Evolutionary conservation across 2,888 invertebrate genomes (phyloP), one percentile per base, ranked within the genome.

Genomic region (Mimas tiliae): DNA sequence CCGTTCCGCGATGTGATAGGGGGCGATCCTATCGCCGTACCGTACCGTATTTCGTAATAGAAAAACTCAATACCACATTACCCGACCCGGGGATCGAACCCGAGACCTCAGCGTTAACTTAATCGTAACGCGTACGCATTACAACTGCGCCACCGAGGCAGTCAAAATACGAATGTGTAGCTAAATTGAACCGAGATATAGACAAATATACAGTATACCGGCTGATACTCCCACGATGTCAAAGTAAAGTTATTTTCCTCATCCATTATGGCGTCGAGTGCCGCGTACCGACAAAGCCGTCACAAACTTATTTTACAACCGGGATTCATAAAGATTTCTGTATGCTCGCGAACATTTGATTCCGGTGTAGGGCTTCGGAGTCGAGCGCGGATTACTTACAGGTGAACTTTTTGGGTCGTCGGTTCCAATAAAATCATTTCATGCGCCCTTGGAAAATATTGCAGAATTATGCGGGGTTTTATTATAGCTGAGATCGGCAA

Each of bases 231-330:
- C 14, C 34, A n/a, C n/a, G 19, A 19, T 19, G n/a, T 53, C 7
- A 53, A 53, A 34, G 8, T 33, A 53, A 53, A 53, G n/a, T 34
- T 53, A 53, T 53, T 53, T 53, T 33, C 53, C 53, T 33, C n/a
- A 53, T 53, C 53, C 52, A 52, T 52, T 52, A 52, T 27, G 27
- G 27, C 2, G 4, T 4, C 27, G 27, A 27, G 27, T 27, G 27
- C 27, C 19, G 51, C 9, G 34, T 6, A 6, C 8, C n/a, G 33
- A 53, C 53, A 53, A 53, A 53, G n/a, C 53, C 53, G 33, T 53
- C 53, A 34, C 8, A 33, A 53, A 53, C 53, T 53, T 53, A 33
- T 33, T 53, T 53, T 53, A 33, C n/a, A 53, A n/a, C 14, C 14
- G 7, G 53, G 14, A 53, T 53, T 53, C n/a, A 53, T n/a, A n/a